phyloP scores from a whole-genome alignment of 2,113 vertebrate genomes.

The Ammodytes dubius region DNA sequence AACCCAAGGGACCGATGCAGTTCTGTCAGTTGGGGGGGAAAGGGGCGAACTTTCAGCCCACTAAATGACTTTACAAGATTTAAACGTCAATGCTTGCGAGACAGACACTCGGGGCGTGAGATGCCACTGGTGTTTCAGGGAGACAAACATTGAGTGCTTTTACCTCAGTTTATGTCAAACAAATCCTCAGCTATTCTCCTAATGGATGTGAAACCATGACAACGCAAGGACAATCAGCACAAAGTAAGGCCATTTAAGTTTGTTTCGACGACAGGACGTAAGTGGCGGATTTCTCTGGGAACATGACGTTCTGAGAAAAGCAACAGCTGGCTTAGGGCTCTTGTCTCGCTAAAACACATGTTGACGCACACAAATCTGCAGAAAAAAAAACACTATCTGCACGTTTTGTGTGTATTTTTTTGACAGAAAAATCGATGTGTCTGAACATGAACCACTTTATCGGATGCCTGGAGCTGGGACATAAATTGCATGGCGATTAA shows the following conservation, averaged over 20 bases:
- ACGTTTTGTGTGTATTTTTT: constrained; percentile 1
- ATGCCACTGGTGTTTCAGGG: constrained; percentile 70
- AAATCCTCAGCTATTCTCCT: constrained; percentile 75
- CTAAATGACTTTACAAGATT: constrained; percentile 71
- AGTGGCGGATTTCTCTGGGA: constrained; percentile 61
- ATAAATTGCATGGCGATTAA: constrained; percentile 23
- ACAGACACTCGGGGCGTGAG: constrained; percentile 62
- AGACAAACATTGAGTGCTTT: constrained; percentile 77
- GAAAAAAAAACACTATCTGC: not conserved
- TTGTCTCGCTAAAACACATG: constrained; percentile 21
- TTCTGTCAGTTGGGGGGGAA: constrained; percentile 40
- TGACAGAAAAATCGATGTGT: constrained; percentile 42
- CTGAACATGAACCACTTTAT: constrained; percentile 14
- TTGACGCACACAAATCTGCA: constrained; percentile 17
- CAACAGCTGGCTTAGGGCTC: constrained; percentile 27
- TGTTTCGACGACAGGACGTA: constrained; percentile 60
- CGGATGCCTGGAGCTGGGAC: constrained; percentile 16
- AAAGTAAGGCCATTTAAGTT: constrained; percentile 77
- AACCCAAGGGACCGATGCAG: constrained; percentile 28
- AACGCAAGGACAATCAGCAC: constrained; percentile 70
- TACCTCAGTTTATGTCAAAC: constrained; percentile 79
- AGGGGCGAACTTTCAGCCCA: constrained; percentile 60
- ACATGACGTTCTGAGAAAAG: constrained; percentile 28
- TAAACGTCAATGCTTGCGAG: constrained; percentile 57
- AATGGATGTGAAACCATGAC: constrained; percentile 82